Evolutionary conservation across 2,888 invertebrate species (phyloP), one percentile per base, ranked within the genome.

Genomic region (Plutella xylostella): DNA sequence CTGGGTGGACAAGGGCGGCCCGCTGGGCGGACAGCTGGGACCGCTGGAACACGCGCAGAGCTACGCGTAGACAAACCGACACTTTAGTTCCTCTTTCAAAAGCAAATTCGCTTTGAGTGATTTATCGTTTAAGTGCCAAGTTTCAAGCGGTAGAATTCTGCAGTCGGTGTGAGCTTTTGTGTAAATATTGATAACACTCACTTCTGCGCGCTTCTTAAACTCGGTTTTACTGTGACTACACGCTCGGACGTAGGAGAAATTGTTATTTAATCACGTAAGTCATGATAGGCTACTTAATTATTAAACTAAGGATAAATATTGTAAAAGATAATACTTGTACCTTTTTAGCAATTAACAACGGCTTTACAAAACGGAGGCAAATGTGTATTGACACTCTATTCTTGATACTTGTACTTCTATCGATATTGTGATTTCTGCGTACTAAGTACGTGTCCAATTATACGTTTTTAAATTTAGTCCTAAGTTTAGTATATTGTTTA

Each of bases 1-100:
- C 68, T 92, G 93, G 89, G 93, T 93, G 28, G 94, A 94, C 45
- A 92, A 92, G 52, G 92, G 92, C 9, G 89, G 86, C 55, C 89
- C 90, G 64, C 66, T 90, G 53, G 85, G 89, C 21, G n/a, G n/a
- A n/a, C 28, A 28, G 17, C 88, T 88, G 49, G 85, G 90, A 58
- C 86, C 90, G 30, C 68, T 91, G 49, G 91, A 91, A 68, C 90
- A 91, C 41, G 87, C 88, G 6, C 87, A 88, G 56, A 88, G 87
- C 54, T 87, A 86, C 63, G 88, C 88, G 68, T 88, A 75, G 87
- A 43, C n/a, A 25, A 5, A 25, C 25, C 25, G 5, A 28, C 28
- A 9, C 28, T 28, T 6, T 25, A 39, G 39, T 39, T 39, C 39
- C 39, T 25, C 9, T 17, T 20, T 18, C 5, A 4, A 9, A 9